phyloP scores from a whole-genome alignment of 2,113 vertebrate genomes.

The Bucco capensis region DNA sequence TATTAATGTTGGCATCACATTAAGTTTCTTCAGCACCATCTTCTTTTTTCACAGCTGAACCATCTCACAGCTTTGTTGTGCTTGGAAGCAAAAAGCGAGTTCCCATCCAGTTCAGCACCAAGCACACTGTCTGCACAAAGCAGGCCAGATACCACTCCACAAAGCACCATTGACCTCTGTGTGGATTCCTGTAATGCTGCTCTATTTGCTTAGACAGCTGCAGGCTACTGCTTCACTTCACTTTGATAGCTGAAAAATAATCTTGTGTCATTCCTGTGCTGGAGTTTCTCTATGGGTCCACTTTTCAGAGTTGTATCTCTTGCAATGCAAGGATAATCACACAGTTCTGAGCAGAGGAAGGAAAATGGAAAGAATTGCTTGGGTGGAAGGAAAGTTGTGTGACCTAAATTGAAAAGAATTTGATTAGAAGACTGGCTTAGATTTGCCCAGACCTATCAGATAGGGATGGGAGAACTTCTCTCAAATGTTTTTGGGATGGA shows the following conservation, averaged over 20 bases:
- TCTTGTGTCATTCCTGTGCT: background rate
- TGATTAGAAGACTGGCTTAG: background rate
- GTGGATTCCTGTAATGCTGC: background rate
- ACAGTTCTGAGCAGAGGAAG: background rate
- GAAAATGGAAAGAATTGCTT: background rate
- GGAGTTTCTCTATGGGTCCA: background rate
- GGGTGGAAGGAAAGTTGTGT: background rate
- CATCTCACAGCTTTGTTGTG: background rate
- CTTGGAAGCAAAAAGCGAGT: background rate
- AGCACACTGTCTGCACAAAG: background rate
- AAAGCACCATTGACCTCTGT: background rate
- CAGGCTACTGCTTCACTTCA: background rate
- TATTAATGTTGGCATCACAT: background rate
- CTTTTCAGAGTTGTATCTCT: background rate
- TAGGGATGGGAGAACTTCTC: background rate
- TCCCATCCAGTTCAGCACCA: background rate
- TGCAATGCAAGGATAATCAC: background rate
- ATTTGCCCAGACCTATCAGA: background rate
- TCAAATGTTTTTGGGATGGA: background rate
- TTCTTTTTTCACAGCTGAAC: background rate
- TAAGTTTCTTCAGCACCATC: background rate
- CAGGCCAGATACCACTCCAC: background rate
- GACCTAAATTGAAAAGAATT: background rate
- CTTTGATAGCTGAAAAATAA: background rate
- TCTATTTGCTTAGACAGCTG: conserved; percentile 24